Percentiles rank a stretch among this genome's conserved stretches.
Evolutionary conservation across 2,888 invertebrate species (phyloP).

Genomic region (Rotaria socialis): DNA sequence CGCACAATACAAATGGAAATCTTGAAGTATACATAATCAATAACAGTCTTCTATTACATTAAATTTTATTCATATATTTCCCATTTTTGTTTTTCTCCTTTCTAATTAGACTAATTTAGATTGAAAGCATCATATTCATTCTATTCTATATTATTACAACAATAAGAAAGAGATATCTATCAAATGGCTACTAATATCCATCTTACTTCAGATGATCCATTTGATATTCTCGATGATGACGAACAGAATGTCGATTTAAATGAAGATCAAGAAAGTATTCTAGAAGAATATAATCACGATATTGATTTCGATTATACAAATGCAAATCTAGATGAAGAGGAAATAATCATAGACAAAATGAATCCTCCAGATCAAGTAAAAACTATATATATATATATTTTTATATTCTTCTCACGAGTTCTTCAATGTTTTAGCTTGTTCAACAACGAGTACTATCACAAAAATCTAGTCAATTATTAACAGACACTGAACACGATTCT

Average conservation of each 20-base stretch:
- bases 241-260: neutral
- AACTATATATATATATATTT: too few species aligned
- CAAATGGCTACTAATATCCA: too few species aligned
- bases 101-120: too few species aligned
- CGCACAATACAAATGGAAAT: too few species aligned
- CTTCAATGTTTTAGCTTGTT: neutral
- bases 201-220: neutral
- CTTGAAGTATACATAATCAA: too few species aligned
- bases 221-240: neutral
- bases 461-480: neutral
- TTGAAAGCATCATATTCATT: too few species aligned
- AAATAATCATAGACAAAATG: neutral
- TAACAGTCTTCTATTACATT: too few species aligned
- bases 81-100: too few species aligned
- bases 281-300: neutral
- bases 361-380: too few species aligned
- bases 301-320: neutral
- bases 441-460: neutral
- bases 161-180: too few species aligned
- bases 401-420: neutral
- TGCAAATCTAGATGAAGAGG: neutral
- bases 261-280: neutral
- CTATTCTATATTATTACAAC: too few species aligned
- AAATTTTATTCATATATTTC: too few species aligned
- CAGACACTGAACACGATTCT: neutral